Evolutionary conservation across 2,888 invertebrate species (phyloP).

Genomic region (Elysia crispata): DNA sequence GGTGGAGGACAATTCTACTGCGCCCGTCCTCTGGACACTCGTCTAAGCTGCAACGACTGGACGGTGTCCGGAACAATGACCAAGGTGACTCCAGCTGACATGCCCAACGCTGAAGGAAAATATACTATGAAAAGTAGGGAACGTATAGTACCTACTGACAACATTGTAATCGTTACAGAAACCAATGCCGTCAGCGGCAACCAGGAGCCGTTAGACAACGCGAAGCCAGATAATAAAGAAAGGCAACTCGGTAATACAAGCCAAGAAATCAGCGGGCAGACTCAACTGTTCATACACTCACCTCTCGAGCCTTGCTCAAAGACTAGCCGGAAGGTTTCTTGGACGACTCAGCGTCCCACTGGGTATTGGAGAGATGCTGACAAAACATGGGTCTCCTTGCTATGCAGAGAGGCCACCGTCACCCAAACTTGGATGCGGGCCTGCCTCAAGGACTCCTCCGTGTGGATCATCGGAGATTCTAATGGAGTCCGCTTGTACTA

Average conservation of each 20-base stretch:
- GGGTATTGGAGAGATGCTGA: slow-evolving; percentile 29
- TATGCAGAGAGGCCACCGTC: background rate
- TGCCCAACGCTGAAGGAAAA: slow-evolving; percentile 11
- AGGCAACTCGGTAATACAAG: too few species aligned
- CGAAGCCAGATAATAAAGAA: too few species aligned
- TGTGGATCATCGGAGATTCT: slow-evolving; percentile 41
- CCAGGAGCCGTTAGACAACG: too few species aligned
- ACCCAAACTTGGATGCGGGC: background rate
- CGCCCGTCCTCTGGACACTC: slow-evolving; percentile 20
- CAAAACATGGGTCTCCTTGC: slow-evolving; percentile 17
- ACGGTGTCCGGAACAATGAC: background rate
- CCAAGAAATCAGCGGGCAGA: too few species aligned
- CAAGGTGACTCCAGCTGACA: background rate
- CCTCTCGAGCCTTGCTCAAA: background rate
- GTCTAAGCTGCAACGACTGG: slow-evolving; percentile 37
- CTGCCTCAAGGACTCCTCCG: slow-evolving; percentile 26
- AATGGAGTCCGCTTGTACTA: slow-evolving; percentile 9
- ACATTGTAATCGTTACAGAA: too few species aligned
- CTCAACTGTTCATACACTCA: too few species aligned
- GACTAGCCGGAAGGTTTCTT: slow-evolving; percentile 15
- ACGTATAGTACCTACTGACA: too few species aligned
- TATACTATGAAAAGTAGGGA: background rate
- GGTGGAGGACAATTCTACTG: slow-evolving; percentile 29
- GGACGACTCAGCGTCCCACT: slow-evolving; percentile 2
- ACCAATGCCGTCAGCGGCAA: too few species aligned